Conservation (phyloP, 1,140 invertebrate genomes). For the Lordiphosa collinella region DNA sequence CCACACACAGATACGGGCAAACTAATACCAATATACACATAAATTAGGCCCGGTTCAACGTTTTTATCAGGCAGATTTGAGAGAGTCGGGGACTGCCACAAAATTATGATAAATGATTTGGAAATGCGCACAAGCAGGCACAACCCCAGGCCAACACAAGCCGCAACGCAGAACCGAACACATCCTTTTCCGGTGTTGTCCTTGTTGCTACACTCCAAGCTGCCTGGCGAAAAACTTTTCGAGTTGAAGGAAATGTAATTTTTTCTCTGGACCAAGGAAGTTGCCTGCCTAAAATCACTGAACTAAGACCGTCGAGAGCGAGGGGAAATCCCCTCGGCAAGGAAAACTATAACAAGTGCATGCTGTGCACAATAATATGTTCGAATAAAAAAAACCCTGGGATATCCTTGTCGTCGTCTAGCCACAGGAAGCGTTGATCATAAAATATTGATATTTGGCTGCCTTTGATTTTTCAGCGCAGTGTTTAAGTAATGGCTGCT, state of each 20-base stretch:
- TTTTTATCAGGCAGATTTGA: slow-evolving; percentile 61
- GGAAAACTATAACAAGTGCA: slow-evolving; percentile 62
- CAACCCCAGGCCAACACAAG: slow-evolving; percentile 31
- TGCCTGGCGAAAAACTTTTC: slow-evolving; percentile 59
- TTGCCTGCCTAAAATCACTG: slow-evolving; percentile 69
- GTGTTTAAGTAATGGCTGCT: slow-evolving; percentile 69
- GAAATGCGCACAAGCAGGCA: slow-evolving; percentile 70
- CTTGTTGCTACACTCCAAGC: slow-evolving; percentile 17
- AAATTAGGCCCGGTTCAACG: slow-evolving; percentile 72
- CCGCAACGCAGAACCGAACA: slow-evolving; percentile 74
- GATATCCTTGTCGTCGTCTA: slow-evolving; percentile 40
- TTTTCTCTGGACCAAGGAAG: slow-evolving; percentile 40
- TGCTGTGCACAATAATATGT: slow-evolving; percentile 34
- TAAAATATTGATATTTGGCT: slow-evolving; percentile 76
- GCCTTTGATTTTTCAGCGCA: slow-evolving; percentile 68
- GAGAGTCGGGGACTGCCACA: slow-evolving; percentile 53
- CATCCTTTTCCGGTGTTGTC: slow-evolving; percentile 68
- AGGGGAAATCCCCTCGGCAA: slow-evolving; percentile 11
- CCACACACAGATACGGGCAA: slow-evolving; percentile 16
- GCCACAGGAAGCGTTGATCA: slow-evolving; percentile 69
- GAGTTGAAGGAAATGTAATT: slow-evolving; percentile 76
- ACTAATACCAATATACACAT: slow-evolving; percentile 70
- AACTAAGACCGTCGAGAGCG: slow-evolving; percentile 59
- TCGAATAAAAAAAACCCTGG: neutral
- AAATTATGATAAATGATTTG: slow-evolving; percentile 78